phyloP scores from a whole-genome alignment of 2,113 vertebrate genomes.

The Scytalopus superciliaris region DNA sequence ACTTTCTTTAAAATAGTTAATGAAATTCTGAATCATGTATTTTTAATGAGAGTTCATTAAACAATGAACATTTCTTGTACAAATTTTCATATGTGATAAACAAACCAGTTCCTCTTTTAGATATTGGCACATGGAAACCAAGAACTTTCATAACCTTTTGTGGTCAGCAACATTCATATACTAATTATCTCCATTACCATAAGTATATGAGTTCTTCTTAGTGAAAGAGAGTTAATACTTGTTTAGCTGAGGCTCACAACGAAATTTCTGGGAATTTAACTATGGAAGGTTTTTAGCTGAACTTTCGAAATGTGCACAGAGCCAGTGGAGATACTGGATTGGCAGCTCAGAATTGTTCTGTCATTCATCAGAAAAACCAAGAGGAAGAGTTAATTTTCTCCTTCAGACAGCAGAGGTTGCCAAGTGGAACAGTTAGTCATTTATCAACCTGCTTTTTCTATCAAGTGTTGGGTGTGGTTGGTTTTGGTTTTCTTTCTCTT shows the following conservation, averaged over 20 bases:
- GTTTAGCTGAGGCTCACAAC: not conserved
- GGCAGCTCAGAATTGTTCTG: not conserved
- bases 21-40: not conserved
- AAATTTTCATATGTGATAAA: constrained; percentile 34
- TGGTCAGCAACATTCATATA: constrained; percentile 10
- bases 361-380: not conserved
- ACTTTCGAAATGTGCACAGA: not conserved
- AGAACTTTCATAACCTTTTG: constrained; percentile 56
- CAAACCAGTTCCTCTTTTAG: constrained; percentile 55
- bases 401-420: not conserved
- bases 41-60: constrained; percentile 9
- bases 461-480: not conserved
- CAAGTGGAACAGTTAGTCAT: not conserved
- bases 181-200: not conserved
- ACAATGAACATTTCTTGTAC: not conserved
- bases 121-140: constrained; percentile 41
- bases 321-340: not conserved
- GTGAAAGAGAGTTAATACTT: not conserved
- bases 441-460: not conserved
- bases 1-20: not conserved
- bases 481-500: constrained; percentile 11
- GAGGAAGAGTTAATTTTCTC: not conserved
- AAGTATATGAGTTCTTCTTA: not conserved
- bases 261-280: not conserved
- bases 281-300: not conserved